Evolutionary conservation across 2,797 vertebrate genomes (phyloP).

Genomic region (Cetoscarus ocellatus): DNA sequence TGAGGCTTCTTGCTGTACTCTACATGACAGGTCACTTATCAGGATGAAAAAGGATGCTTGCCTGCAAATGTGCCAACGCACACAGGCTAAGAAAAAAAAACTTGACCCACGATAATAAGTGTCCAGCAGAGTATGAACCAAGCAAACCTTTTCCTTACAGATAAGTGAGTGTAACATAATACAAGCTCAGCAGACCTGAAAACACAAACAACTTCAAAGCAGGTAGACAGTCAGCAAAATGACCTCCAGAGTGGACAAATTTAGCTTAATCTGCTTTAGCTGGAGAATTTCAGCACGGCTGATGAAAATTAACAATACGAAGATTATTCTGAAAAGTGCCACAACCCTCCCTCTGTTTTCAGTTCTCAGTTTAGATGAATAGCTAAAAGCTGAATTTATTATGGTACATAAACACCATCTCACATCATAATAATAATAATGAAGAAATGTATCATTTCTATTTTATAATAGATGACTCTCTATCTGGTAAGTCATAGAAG

Average conservation of each 20-base stretch:
- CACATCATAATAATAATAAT: too few species aligned
- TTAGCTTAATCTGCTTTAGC: slow-evolving; percentile 30
- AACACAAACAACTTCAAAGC: slow-evolving; percentile 51
- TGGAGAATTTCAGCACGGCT: slow-evolving; percentile 27
- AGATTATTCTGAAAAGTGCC: too few species aligned
- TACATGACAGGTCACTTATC: slow-evolving; percentile 51
- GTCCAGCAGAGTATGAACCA: slow-evolving; percentile 24
- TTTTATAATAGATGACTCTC: too few species aligned
- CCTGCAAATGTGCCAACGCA: slow-evolving; percentile 23
- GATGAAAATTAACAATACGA: slow-evolving; percentile 25
- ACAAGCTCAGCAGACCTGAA: slow-evolving; percentile 67
- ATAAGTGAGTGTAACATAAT: slow-evolving; percentile 59
- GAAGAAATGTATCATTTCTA: too few species aligned
- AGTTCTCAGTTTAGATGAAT: too few species aligned
- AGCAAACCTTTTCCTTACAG: slow-evolving; percentile 44
- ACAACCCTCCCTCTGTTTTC: too few species aligned
- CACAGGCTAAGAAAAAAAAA: slow-evolving; percentile 7
- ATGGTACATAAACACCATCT: too few species aligned
- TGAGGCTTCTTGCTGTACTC: slow-evolving; percentile 22
- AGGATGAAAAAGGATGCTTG: slow-evolving; percentile 42
- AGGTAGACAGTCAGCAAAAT: slow-evolving; percentile 62
- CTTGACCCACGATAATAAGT: slow-evolving; percentile 25
- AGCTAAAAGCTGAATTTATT: too few species aligned
- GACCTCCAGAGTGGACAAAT: slow-evolving; percentile 25
- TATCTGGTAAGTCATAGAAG: too few species aligned